phyloP scores from a whole-genome alignment of 2,797 vertebrate species.

The Thamnophis elegans region DNA sequence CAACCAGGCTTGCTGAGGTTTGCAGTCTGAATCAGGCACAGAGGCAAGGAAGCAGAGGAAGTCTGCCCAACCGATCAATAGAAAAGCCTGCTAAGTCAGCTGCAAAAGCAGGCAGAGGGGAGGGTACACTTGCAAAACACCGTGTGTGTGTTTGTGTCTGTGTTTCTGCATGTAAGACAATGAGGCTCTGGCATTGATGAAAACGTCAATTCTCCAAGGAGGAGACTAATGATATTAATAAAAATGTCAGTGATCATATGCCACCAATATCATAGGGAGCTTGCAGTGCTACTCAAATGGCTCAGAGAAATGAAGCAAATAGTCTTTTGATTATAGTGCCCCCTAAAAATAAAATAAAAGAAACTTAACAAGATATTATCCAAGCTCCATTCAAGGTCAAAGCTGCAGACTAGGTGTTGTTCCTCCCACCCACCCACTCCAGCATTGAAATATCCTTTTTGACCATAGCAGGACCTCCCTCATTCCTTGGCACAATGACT shows the following conservation, averaged over 20 bases:
- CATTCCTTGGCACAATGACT: neutral
- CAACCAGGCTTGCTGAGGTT: constrained; percentile 17
- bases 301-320: neutral
- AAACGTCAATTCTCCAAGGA: neutral
- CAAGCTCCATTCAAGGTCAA: constrained; percentile 28
- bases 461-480: neutral
- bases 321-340: neutral
- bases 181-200: neutral
- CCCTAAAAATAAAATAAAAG: neutral
- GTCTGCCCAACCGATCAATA: neutral
- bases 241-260: neutral
- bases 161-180: neutral
- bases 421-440: neutral
- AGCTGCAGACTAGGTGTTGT: neutral
- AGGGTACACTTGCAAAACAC: neutral
- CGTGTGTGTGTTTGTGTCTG: neutral
- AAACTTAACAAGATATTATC: neutral
- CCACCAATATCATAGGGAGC: neutral
- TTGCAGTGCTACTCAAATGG: neutral
- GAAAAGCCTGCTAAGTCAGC: neutral
- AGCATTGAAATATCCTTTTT: neutral
- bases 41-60: neutral
- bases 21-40: neutral
- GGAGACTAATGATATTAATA: neutral
- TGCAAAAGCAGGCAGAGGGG: neutral